phyloP scores from a whole-genome alignment of 2,113 vertebrate species.

The Dryoscopus gambensis region DNA sequence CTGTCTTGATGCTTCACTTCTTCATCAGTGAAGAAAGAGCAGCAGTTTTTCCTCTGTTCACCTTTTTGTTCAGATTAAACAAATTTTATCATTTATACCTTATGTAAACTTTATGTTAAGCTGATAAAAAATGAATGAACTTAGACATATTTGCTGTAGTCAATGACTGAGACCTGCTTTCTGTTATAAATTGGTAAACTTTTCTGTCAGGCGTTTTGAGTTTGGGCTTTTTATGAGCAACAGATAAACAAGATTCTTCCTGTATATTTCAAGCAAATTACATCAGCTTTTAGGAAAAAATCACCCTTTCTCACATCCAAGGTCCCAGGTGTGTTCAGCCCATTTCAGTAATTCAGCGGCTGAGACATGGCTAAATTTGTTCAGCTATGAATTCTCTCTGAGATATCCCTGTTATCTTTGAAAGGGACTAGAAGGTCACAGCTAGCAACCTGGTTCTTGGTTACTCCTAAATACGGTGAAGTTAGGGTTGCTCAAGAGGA shows the following conservation, averaged over 20 bases:
- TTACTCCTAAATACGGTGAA: not conserved
- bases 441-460: not conserved
- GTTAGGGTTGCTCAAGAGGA: not conserved
- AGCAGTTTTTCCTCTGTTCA: not conserved
- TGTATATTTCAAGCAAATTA: not conserved
- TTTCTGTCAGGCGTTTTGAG: not conserved
- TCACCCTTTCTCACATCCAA: not conserved
- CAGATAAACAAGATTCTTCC: not conserved
- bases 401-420: not conserved
- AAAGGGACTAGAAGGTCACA: not conserved
- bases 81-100: not conserved
- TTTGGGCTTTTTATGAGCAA: not conserved
- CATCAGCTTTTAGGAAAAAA: not conserved
- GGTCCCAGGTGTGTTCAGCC: not conserved
- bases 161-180: not conserved
- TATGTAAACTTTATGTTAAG: not conserved
- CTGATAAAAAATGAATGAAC: not conserved
- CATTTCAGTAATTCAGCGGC: not conserved
- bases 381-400: not conserved
- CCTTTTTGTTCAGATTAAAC: not conserved
- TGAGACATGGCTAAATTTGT: not conserved
- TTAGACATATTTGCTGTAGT: not conserved
- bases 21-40: not conserved
- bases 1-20: not conserved
- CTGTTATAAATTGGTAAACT: not conserved